Evolutionary conservation across 2,797 vertebrate species (phyloP).

Genomic region (Pseudochromis fuscus): DNA sequence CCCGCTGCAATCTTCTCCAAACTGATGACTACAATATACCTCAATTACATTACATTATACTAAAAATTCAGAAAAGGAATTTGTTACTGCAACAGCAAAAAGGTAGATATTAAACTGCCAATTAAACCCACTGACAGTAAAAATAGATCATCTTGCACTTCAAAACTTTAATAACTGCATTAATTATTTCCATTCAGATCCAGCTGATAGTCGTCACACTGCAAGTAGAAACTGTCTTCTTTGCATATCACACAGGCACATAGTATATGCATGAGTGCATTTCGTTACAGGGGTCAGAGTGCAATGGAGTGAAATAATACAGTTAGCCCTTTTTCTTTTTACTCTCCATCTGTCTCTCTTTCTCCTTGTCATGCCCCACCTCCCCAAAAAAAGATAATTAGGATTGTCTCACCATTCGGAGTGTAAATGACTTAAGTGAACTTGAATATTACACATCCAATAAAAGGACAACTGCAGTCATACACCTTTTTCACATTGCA

Average conservation of each 20-base stretch:
- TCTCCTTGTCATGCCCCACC: constrained; percentile 21
- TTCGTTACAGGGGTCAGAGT: constrained; percentile 34
- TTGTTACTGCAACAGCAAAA: neutral
- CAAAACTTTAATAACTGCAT: neutral
- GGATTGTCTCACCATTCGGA: constrained; percentile 9
- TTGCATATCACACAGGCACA: constrained; percentile 13
- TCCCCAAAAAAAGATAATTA: constrained; percentile 25
- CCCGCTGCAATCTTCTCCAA: neutral
- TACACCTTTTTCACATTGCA: neutral
- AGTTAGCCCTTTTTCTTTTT: neutral
- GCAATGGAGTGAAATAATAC: constrained; percentile 40
- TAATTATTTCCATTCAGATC: neutral
- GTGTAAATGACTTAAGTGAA: constrained; percentile 6
- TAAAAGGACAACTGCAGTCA: constrained; percentile 2
- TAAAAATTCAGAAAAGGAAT: neutral
- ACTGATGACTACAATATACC: constrained; percentile 15
- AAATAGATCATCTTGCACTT: neutral
- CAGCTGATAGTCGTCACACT: neutral
- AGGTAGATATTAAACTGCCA: neutral
- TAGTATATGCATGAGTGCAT: constrained; percentile 32
- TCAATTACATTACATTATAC: constrained; percentile 7
- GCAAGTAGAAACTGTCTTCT: constrained; percentile 10
- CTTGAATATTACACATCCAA: constrained; percentile 3
- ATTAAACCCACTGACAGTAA: neutral
- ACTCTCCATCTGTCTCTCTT: constrained; percentile 10